A percentile compares a stretch with the other conserved stretches of the same genome.
Conservation (phyloP, 2,888 invertebrate genomes). For the Pachymerium ferrugineum region DNA sequence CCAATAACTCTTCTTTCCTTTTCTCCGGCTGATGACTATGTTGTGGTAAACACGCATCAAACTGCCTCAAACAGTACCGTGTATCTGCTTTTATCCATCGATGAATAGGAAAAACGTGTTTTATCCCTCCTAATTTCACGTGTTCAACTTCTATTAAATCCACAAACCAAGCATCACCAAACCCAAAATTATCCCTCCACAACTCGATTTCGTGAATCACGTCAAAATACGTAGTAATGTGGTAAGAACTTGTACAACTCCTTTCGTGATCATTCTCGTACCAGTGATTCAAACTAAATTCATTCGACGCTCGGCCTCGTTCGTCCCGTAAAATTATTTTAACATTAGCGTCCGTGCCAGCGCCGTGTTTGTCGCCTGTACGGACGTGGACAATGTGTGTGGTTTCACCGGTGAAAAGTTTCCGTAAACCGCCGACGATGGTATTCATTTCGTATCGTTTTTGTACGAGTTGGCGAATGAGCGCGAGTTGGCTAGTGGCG, state of each 20-base stretch:
- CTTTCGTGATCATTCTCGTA: slow-evolving; percentile 45
- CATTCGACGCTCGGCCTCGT: slow-evolving; percentile 42
- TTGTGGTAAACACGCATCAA: slow-evolving; percentile 48
- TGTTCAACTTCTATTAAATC: slow-evolving; percentile 42
- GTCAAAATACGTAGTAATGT: slow-evolving; percentile 36
- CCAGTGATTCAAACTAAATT: slow-evolving; percentile 45
- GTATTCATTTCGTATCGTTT: neutral
- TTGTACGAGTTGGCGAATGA: neutral
- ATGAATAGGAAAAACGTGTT: slow-evolving; percentile 46
- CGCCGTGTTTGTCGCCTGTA: slow-evolving; percentile 48
- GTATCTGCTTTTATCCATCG: slow-evolving; percentile 47
- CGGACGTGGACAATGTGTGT: slow-evolving; percentile 44
- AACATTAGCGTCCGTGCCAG: slow-evolving; percentile 49
- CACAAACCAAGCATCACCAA: slow-evolving; percentile 47
- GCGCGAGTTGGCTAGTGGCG: neutral
- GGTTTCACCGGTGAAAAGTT: neutral
- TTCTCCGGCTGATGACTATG: slow-evolving; percentile 45
- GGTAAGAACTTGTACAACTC: slow-evolving; percentile 45
- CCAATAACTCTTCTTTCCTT: slow-evolving; percentile 45
- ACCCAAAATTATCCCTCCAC: slow-evolving; percentile 46
- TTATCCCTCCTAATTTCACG: slow-evolving; percentile 32
- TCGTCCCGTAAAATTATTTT: slow-evolving; percentile 46
- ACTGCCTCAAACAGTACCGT: slow-evolving; percentile 45
- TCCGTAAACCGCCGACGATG: too few species aligned
- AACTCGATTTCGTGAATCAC: slow-evolving; percentile 43